These are phyloP conservation scores for Apodemia duryi DNA, from an alignment of 2,888 invertebrate genomes.

Conservation along the genomic window DNA sequence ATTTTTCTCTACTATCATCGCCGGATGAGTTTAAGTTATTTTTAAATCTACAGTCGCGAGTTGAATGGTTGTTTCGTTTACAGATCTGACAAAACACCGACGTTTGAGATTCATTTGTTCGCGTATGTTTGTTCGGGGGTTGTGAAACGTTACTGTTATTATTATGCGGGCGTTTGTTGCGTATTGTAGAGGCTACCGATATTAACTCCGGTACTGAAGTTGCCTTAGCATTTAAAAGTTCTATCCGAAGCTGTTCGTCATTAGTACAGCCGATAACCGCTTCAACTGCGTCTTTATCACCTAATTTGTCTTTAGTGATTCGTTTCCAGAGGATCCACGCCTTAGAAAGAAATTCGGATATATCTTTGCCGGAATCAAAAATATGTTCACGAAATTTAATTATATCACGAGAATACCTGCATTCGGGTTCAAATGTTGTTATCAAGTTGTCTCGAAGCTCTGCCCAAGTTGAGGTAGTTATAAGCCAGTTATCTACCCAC, in stretches of 20 bases:
- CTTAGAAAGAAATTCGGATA: constrained; percentile 25
- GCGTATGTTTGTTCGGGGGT: constrained; percentile 17
- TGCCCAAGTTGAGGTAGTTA: constrained; percentile 26
- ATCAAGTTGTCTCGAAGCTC: constrained; percentile 26
- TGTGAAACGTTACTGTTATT: background rate
- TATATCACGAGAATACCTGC: constrained; percentile 24
- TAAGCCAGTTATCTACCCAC: constrained; percentile 35
- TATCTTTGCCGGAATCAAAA: constrained; percentile 24
- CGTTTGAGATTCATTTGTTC: background rate
- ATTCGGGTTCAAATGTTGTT: constrained; percentile 28
- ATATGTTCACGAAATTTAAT: constrained; percentile 24
- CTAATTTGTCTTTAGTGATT: constrained; percentile 18
- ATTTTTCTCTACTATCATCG: background rate
- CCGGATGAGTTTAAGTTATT: background rate
- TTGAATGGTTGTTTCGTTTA: constrained; percentile 21
- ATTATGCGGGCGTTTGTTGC: constrained; percentile 18
- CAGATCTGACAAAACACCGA: constrained; percentile 18
- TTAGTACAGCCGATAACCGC: constrained; percentile 14
- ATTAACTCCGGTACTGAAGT: constrained; percentile 23
- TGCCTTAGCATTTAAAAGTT: constrained; percentile 23
- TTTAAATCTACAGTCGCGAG: background rate
- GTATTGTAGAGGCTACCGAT: constrained; percentile 22
- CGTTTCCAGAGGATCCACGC: constrained; percentile 24
- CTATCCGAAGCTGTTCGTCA: constrained; percentile 17
- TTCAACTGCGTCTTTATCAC: constrained; percentile 8